Conservation (phyloP, 1,140 invertebrate genomes). For the Aphidius gifuensis region DNA sequence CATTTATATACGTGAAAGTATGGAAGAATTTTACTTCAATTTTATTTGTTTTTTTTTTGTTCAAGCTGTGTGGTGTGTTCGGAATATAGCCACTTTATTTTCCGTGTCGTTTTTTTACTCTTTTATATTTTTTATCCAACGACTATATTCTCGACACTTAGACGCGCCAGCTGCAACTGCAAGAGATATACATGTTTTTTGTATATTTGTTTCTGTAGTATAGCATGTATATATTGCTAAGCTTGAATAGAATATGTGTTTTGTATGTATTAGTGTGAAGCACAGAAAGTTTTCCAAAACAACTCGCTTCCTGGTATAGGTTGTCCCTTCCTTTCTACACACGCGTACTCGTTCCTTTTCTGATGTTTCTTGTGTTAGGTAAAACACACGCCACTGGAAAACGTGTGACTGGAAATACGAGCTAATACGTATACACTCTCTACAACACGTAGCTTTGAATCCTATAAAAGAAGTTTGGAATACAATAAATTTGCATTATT, state of each 20-base stretch:
- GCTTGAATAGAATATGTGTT: not conserved
- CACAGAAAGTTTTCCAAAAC: conserved; percentile 12
- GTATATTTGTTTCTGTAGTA: too few species aligned
- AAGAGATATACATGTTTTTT: not conserved
- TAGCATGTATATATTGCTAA: too few species aligned
- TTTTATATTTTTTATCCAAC: not conserved
- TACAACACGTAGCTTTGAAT: not conserved
- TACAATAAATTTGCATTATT: too few species aligned
- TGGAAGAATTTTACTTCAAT: too few species aligned
- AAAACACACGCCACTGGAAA: conserved; percentile 5
- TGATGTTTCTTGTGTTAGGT: too few species aligned
- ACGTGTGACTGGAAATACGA: conserved; percentile 8
- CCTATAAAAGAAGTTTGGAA: too few species aligned
- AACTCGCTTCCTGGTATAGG: conserved; percentile 4
- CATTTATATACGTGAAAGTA: too few species aligned
- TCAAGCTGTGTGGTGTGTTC: too few species aligned
- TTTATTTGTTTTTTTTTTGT: too few species aligned
- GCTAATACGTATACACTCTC: conserved; percentile 1
- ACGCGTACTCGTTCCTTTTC: too few species aligned
- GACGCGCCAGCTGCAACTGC: conserved; percentile 12
- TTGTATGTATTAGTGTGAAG: not conserved
- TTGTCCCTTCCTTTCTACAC: not conserved
- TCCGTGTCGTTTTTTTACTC: too few species aligned
- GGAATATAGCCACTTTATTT: too few species aligned
- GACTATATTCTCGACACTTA: not conserved